Conservation (phyloP, 1,140 invertebrate species). For the Druon quercuslanigerum region DNA sequence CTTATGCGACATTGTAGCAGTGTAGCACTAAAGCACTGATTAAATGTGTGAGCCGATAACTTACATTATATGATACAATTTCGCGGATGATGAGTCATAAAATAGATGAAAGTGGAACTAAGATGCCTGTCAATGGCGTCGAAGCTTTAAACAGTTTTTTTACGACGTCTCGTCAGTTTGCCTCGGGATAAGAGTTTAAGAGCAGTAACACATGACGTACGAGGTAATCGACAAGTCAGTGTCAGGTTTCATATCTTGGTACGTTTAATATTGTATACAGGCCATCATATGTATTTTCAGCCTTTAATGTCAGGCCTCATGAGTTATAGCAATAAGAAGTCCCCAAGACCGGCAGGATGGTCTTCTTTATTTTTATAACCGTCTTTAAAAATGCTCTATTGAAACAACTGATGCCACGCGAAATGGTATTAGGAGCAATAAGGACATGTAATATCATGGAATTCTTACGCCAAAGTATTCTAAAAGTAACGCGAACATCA, state of each 20-base stretch:
- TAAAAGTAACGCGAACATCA: not conserved
- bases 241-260: constrained; percentile 45
- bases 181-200: not conserved
- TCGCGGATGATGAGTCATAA: constrained; percentile 1
- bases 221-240: constrained; percentile 45
- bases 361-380: constrained; percentile 49
- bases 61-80: constrained; percentile 26
- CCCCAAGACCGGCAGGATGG: constrained; percentile 34
- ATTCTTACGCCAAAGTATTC: not conserved
- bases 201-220: constrained; percentile 20
- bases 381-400: constrained; percentile 54
- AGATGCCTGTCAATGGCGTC: constrained; percentile 20
- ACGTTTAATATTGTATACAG: constrained; percentile 53
- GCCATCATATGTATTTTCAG: constrained; percentile 56
- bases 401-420: constrained; percentile 44
- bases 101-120: constrained; percentile 19
- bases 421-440: not conserved
- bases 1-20: not conserved
- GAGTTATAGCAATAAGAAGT: constrained; percentile 54
- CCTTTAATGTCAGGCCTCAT: constrained; percentile 54
- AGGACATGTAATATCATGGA: not conserved
- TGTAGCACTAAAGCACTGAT: constrained; percentile 14
- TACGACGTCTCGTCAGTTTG: constrained; percentile 20
- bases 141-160: constrained; percentile 22
- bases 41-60: constrained; percentile 24